A percentile compares a stretch with the other conserved stretches of the same genome.
These are phyloP conservation scores for Zoroaster sp. DNA, from an alignment of 53 echinoderm and acorn worm species.

Conservation along the genomic window DNA sequence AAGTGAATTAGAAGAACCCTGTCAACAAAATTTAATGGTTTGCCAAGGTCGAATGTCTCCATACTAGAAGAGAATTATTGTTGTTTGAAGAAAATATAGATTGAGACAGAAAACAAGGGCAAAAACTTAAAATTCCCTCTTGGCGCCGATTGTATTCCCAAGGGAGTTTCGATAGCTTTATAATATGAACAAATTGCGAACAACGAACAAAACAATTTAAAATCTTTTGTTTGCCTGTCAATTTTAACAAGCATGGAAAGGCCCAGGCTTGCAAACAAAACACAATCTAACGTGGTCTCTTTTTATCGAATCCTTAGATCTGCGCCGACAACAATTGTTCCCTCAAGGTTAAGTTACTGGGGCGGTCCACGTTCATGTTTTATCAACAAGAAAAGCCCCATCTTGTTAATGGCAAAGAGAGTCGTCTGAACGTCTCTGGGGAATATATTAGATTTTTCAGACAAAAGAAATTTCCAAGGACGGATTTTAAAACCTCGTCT, in stretches of 20 bases:
- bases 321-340: neutral
- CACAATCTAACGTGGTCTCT: neutral
- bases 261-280: neutral
- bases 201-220: neutral
- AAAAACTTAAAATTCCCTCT: neutral
- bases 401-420: too few relatives aligned
- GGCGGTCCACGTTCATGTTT: neutral
- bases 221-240: neutral
- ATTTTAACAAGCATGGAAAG: neutral
- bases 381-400: neutral
- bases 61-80: neutral
- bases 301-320: neutral
- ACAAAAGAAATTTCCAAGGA: constrained; percentile 21
- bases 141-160: neutral
- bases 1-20: neutral
- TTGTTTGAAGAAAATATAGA: neutral
- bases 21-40: neutral
- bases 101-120: neutral
- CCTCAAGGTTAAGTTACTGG: neutral
- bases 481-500: neutral
- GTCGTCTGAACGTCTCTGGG: neutral
- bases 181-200: neutral
- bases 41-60: neutral
- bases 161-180: neutral
- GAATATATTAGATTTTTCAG: constrained; percentile 16